Evolutionary conservation across 2,888 invertebrate species (phyloP), one percentile per base, ranked within the genome.

Genomic region (Perizoma affinitatum): DNA sequence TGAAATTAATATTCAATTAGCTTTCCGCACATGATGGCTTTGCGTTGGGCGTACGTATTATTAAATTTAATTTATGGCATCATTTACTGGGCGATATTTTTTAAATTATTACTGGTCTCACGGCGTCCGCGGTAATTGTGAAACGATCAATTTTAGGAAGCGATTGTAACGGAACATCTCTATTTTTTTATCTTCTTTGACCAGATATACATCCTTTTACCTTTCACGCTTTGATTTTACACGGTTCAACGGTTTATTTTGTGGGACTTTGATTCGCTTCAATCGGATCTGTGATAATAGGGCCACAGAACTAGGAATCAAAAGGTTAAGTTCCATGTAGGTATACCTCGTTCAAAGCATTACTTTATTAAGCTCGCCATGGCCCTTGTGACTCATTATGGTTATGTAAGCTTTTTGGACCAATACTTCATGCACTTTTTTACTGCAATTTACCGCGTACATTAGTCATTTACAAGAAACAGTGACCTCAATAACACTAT

Each of bases 1-100:
- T 86, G 80, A 90, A 90, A 90, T 92, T 91, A 92, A 92, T 90
- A 91, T 90, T 91, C 92, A 91, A 91, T 92, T 91, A 91, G 90
- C 90, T 90, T 89, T 92, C 90, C 88, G 90, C 90, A 91, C 91
- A 92, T 91, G 89, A 89, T 82, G 84, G 86, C 78, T 86, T 83
- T 82, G 78, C 79, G 82, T 79, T 88, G 88, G 90, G 87, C 90
- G 89, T 88, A 84, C 78, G 88, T 89, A 83, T 91, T 92, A 92
- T 91, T 92, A 91, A 88, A 84, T 86, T 86, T 73, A 87, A 92
- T 91, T 91, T 92, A 92, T 90, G 82, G 89, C 91, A 88, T 90
- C 89, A 90, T 90, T 92, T 90, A 86, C 83, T 79, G 79, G 82
- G 83, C 85, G 84, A 90, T 89, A 89, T 89, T 90, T 90, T 88